These are phyloP conservation scores for Dinoponera quadriceps DNA, from an alignment of 1,140 invertebrate species.

Conservation along the genomic window DNA sequence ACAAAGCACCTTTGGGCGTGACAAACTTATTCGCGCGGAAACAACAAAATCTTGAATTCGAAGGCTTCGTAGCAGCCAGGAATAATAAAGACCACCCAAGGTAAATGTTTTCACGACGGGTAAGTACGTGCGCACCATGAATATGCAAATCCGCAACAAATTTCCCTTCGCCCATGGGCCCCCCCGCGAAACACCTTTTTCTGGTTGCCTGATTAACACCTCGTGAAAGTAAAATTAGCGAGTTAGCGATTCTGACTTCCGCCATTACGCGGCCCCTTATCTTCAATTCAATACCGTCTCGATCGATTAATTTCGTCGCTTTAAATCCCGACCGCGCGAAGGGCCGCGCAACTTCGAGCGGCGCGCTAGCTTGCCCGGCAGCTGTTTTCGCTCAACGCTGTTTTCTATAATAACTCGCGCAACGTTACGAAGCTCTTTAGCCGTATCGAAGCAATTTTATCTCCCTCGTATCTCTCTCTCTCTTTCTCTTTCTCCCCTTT, in stretches of 20 bases:
- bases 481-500: neutral
- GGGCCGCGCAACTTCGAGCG: neutral
- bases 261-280: slow-evolving; percentile 69
- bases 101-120: slow-evolving; percentile 74
- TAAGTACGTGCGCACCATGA: slow-evolving; percentile 74
- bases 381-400: slow-evolving; percentile 40
- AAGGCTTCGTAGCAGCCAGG: slow-evolving; percentile 69
- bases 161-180: slow-evolving; percentile 59
- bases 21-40: slow-evolving; percentile 67
- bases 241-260: slow-evolving; percentile 62
- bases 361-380: neutral
- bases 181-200: slow-evolving; percentile 73
- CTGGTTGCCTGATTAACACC: slow-evolving; percentile 74
- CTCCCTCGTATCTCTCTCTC: slow-evolving; percentile 30
- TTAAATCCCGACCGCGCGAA: neutral
- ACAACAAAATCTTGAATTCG: slow-evolving; percentile 71
- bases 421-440: slow-evolving; percentile 52
- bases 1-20: slow-evolving; percentile 61
- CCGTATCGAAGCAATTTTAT: slow-evolving; percentile 50
- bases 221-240: slow-evolving; percentile 78
- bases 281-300: slow-evolving; percentile 70
- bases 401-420: slow-evolving; percentile 57
- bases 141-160: slow-evolving; percentile 79
- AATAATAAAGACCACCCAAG: slow-evolving; percentile 76
- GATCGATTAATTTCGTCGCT: slow-evolving; percentile 53